Evolutionary conservation across 2,888 invertebrate genomes (phyloP).

Genomic region (Apocheima hispidaria): DNA sequence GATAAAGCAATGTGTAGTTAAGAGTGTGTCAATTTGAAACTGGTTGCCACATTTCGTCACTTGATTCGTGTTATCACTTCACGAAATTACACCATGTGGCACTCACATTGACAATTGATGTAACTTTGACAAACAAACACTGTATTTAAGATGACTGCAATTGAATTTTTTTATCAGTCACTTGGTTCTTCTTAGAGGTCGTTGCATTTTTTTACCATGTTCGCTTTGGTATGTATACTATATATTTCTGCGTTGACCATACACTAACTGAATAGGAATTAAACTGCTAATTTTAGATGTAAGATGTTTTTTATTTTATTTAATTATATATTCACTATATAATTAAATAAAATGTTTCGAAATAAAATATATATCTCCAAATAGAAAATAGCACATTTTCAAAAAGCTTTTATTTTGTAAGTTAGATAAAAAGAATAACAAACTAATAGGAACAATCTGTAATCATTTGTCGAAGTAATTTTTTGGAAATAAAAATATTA

Average conservation of each 20-base stretch:
- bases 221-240: constrained; percentile 64
- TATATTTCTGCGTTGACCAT: not conserved
- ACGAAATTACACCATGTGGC: constrained; percentile 52
- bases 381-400: too few species aligned
- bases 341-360: too few species aligned
- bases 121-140: constrained; percentile 69
- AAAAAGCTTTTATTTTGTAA: too few species aligned
- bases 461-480: not conserved
- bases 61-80: constrained; percentile 75
- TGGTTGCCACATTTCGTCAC: constrained; percentile 59
- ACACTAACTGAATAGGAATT: not conserved
- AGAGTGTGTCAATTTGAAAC: constrained; percentile 50
- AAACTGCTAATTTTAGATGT: too few species aligned
- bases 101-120: constrained; percentile 62
- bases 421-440: not conserved
- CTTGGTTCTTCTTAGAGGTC: constrained; percentile 40
- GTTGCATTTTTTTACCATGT: constrained; percentile 55
- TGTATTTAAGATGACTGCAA: constrained; percentile 72
- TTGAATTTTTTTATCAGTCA: constrained; percentile 56
- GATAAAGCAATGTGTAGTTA: not conserved
- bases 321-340: too few species aligned
- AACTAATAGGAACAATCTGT: not conserved
- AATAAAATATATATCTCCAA: too few species aligned
- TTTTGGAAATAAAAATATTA: not conserved
- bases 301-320: too few species aligned